Percentiles rank a stretch among this genome's conserved stretches.
Conservation (phyloP, 1,140 invertebrate species). For the Platorchestia sp. region DNA sequence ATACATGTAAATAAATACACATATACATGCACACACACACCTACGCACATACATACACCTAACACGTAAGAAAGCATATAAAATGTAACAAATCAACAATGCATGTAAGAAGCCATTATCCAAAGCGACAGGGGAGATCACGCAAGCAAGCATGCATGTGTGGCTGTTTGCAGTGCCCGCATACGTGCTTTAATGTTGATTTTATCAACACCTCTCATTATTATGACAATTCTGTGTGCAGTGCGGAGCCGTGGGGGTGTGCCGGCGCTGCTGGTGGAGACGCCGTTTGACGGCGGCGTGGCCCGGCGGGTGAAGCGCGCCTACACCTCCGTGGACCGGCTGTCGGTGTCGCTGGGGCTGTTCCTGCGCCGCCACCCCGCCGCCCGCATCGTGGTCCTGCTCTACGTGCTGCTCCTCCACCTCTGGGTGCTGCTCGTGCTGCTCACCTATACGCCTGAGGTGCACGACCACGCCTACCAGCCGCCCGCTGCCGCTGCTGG, state of each 20-base stretch:
- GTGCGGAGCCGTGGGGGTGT: conserved; percentile 71
- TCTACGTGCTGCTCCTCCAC: conserved; percentile 82
- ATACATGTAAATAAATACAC: no score
- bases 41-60: no score
- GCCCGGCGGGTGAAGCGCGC: conserved; percentile 84
- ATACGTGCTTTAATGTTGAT: no score
- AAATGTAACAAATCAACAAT: no score
- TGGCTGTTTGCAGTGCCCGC: no score
- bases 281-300: conserved; percentile 83
- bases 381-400: conserved; percentile 82
- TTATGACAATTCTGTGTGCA: no score
- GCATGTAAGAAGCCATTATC: no score
- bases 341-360: conserved; percentile 83
- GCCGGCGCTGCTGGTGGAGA: conserved; percentile 81
- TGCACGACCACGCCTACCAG: conserved; percentile 72
- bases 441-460: conserved; percentile 79
- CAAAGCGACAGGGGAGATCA: no score
- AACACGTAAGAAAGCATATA: no score
- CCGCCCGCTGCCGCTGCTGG: conserved; percentile 56
- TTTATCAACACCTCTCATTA: no score
- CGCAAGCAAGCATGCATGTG: no score
- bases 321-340: conserved; percentile 82
- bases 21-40: no score
- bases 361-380: conserved; percentile 86
- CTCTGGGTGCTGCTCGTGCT: conserved; percentile 81